Conservation (phyloP, 2,113 vertebrate species). For the Laterallus jamaicensis region DNA sequence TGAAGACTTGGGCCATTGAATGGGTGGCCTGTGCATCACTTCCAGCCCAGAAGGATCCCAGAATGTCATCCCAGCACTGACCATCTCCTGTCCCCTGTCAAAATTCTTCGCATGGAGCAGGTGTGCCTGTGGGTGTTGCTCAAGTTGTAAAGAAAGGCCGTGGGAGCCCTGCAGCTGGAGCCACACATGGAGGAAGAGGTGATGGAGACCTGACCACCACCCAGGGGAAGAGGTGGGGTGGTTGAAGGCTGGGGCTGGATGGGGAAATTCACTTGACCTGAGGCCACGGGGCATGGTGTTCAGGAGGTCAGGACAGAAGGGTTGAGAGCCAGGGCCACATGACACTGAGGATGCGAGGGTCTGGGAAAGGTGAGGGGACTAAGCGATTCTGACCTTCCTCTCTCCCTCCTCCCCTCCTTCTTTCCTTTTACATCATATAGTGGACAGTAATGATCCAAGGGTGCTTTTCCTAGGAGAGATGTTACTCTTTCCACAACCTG, state of each 20-base stretch:
- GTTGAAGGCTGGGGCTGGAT: background rate
- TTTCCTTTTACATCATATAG: background rate
- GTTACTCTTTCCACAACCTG: background rate
- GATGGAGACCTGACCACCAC: background rate
- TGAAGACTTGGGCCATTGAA: background rate
- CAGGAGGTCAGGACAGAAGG: background rate
- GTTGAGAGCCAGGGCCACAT: accelerated
- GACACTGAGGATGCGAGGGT: background rate
- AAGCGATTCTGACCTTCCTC: background rate
- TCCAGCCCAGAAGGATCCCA: background rate
- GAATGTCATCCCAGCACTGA: background rate
- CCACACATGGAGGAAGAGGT: background rate
- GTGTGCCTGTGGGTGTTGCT: background rate
- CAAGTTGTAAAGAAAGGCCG: background rate
- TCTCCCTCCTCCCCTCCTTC: background rate
- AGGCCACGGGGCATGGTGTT: too few species aligned
- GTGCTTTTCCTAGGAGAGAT: background rate
- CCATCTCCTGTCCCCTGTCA: background rate
- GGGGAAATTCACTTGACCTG: background rate
- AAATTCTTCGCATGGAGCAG: background rate
- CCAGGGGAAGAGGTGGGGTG: accelerated
- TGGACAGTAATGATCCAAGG: background rate
- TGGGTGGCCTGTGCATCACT: background rate
- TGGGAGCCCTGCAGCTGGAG: background rate
- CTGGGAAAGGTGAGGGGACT: background rate